phyloP scores from a whole-genome alignment of 1,140 invertebrate genomes.

The Holotrichia oblita region DNA sequence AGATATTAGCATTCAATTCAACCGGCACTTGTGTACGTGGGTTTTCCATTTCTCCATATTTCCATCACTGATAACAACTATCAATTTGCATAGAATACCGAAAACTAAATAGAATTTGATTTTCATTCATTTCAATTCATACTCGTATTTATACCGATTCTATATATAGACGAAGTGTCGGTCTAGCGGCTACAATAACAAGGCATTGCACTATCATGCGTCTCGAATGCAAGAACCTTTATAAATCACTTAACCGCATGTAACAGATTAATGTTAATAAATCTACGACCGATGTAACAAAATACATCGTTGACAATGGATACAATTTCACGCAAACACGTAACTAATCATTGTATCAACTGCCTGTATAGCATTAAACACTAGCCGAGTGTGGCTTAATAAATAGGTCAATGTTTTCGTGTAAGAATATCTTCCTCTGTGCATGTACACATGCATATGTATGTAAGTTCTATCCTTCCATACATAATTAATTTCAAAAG shows the following conservation, averaged over 20 bases:
- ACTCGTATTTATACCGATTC: background rate
- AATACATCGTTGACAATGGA: constrained; percentile 29
- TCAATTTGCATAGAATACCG: constrained; percentile 23
- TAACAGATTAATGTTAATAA: constrained; percentile 35
- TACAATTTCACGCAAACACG: constrained; percentile 25
- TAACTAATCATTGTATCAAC: constrained; percentile 22
- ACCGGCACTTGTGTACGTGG: background rate
- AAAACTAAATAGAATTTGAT: constrained; percentile 30
- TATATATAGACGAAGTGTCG: constrained; percentile 10
- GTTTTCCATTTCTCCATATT: background rate
- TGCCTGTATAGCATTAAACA: background rate
- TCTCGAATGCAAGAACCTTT: constrained; percentile 22
- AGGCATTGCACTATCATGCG: constrained; percentile 26
- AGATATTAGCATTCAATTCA: constrained; percentile 3
- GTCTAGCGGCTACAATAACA: background rate
- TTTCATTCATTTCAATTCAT: background rate
- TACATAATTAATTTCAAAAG: constrained; percentile 27
- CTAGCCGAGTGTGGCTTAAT: background rate
- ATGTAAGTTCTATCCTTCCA: background rate
- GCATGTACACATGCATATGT: background rate
- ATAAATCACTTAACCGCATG: constrained; percentile 35
- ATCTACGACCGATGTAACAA: background rate
- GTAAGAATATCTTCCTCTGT: constrained; percentile 28
- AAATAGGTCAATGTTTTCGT: constrained; percentile 34
- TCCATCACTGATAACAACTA: background rate